phyloP scores from a whole-genome alignment of 2,888 invertebrate species.

The Heliconius ismenius region DNA sequence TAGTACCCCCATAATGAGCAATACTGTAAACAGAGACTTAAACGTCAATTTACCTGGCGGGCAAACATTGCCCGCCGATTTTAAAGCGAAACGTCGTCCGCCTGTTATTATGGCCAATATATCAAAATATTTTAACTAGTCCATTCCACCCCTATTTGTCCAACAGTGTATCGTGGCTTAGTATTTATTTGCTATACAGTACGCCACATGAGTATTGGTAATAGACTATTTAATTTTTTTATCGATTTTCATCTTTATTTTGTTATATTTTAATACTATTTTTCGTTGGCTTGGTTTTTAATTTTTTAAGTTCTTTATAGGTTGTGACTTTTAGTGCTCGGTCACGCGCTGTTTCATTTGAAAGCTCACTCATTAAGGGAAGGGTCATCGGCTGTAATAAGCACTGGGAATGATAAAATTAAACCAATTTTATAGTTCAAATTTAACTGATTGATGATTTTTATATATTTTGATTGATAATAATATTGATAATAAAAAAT shows the following conservation, averaged over 20 bases:
- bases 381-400: constrained; percentile 40
- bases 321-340: constrained; percentile 33
- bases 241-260: constrained; percentile 10
- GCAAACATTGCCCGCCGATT: constrained; percentile 71
- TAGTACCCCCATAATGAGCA: constrained; percentile 48
- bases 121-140: constrained; percentile 75
- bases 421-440: background rate
- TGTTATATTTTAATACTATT: background rate
- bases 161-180: constrained; percentile 45
- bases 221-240: background rate
- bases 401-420: constrained; percentile 20
- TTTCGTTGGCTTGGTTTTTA: background rate
- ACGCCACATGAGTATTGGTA: constrained; percentile 27
- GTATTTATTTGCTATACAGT: constrained; percentile 38
- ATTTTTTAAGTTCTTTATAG: background rate
- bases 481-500: background rate
- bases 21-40: constrained; percentile 48
- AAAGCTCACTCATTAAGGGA: constrained; percentile 43
- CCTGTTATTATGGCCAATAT: constrained; percentile 77
- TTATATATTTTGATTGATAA: too few species aligned
- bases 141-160: constrained; percentile 70
- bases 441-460: background rate
- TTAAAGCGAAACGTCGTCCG: constrained; percentile 63
- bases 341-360: constrained; percentile 46
- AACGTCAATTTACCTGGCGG: constrained; percentile 60